phyloP scores from a whole-genome alignment of 2,888 invertebrate genomes.

The Lamproptera curius region DNA sequence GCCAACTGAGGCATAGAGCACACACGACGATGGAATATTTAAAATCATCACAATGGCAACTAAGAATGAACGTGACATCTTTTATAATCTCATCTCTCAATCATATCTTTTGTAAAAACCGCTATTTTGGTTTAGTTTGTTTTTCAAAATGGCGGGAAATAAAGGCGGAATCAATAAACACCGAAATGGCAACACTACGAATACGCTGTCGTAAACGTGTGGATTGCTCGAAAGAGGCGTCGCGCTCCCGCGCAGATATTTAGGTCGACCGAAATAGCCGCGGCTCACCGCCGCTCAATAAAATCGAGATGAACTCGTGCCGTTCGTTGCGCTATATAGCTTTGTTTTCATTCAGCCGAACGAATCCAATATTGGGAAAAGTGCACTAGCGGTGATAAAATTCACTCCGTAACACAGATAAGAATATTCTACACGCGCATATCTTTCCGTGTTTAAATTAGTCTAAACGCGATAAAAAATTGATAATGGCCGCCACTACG shows the following conservation, averaged over 20 bases:
- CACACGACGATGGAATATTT: slow-evolving; percentile 9
- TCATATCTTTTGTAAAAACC: too few relatives aligned
- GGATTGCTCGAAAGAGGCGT: slow-evolving; percentile 35
- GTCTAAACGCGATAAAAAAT: slow-evolving; percentile 47
- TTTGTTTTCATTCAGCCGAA: neutral
- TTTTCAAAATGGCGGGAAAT: too few relatives aligned
- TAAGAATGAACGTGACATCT: neutral
- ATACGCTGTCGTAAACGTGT: slow-evolving; percentile 35
- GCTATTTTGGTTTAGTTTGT: too few relatives aligned
- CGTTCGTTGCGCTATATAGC: slow-evolving; percentile 21
- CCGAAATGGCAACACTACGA: neutral
- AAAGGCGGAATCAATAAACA: neutral
- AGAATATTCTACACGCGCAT: neutral
- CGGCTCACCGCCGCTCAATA: slow-evolving; percentile 46
- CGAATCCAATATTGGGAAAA: too few relatives aligned
- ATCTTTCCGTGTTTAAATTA: slow-evolving; percentile 27
- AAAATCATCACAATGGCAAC: neutral
- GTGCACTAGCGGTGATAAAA: too few relatives aligned
- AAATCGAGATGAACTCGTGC: slow-evolving; percentile 33
- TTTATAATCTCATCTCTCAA: too few relatives aligned
- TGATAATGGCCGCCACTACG: slow-evolving; percentile 50
- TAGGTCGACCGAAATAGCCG: slow-evolving; percentile 73
- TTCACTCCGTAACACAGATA: too few relatives aligned
- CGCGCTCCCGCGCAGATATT: slow-evolving; percentile 60
- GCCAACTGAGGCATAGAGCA: slow-evolving; percentile 29